These are phyloP conservation scores for Apocheima hispidaria DNA, from an alignment of 2,888 invertebrate species.

Conservation along the genomic window DNA sequence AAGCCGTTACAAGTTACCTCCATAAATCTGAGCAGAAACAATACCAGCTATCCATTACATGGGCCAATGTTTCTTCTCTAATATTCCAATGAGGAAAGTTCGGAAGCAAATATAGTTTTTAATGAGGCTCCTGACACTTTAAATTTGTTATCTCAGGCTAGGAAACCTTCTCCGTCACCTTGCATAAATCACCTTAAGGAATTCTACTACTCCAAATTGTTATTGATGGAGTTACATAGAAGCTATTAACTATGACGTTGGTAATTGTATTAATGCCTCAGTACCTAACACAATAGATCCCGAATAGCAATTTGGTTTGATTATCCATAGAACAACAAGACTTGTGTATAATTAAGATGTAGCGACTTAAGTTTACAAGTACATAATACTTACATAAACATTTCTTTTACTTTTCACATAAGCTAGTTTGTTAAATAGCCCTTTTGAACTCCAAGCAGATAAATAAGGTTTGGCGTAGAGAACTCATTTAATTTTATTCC, in stretches of 20 bases:
- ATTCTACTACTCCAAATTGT: conserved; percentile 23
- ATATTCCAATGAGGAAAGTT: conserved; percentile 82
- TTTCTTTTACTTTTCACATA: too few relatives aligned
- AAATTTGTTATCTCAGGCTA: conserved; percentile 68
- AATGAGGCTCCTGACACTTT: conserved; percentile 68
- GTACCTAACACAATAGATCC: conserved; percentile 29
- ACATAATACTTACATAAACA: not conserved
- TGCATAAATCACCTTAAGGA: conserved; percentile 62
- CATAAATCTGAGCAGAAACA: conserved; percentile 84
- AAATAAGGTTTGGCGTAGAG: too few relatives aligned
- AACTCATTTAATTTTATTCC: too few relatives aligned
- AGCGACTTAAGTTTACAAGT: not conserved
- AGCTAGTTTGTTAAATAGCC: too few relatives aligned
- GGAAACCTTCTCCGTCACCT: conserved; percentile 46
- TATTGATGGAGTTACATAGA: conserved; percentile 22
- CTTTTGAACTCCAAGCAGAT: too few relatives aligned
- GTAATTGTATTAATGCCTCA: conserved; percentile 28
- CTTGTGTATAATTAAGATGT: conserved; percentile 14
- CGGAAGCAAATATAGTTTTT: conserved; percentile 79
- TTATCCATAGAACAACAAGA: conserved; percentile 26
- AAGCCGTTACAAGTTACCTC: conserved; percentile 85
- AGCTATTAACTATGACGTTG: conserved; percentile 32
- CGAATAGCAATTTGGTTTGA: conserved; percentile 34
- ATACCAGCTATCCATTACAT: conserved; percentile 82
- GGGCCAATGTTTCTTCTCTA: conserved; percentile 76